Conservation (phyloP, 2,797 vertebrate species). For the Myotis vivesi region DNA sequence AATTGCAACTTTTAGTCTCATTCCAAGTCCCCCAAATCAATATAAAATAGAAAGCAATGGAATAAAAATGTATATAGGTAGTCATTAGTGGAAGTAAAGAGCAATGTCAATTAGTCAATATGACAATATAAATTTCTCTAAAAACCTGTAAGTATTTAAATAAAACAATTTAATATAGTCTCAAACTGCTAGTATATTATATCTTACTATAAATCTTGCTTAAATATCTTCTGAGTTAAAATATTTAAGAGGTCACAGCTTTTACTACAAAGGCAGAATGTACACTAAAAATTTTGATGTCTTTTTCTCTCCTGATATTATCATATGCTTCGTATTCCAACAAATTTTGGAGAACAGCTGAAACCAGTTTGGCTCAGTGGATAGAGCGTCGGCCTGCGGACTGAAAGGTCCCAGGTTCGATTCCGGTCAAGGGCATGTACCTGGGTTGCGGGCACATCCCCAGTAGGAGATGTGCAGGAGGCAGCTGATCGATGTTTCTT, state of each 20-base stretch:
- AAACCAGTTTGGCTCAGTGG: no score
- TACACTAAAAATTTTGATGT: background rate
- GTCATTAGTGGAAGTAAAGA: background rate
- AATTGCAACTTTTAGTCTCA: conserved; percentile 61
- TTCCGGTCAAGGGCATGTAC: no score
- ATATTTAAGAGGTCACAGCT: background rate
- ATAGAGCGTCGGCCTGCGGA: no score
- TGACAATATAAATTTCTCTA: background rate
- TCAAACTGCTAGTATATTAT: background rate
- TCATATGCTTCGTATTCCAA: background rate
- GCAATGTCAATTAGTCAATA: background rate
- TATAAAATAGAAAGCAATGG: background rate
- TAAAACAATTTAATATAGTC: background rate
- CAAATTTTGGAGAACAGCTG: background rate
- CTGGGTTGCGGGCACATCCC: no score
- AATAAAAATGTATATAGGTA: conserved; percentile 14
- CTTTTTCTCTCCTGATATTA: background rate
- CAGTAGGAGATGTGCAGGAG: no score
- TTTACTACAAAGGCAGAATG: conserved; percentile 12
- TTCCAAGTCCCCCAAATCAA: background rate
- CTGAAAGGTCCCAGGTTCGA: no score
- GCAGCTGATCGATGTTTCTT: no score
- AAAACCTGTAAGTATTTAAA: background rate
- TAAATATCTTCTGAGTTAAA: background rate
- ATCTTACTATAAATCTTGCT: conserved; percentile 7